Conservation (phyloP, 2,888 invertebrate species). For the Caenorhabditis afra region DNA sequence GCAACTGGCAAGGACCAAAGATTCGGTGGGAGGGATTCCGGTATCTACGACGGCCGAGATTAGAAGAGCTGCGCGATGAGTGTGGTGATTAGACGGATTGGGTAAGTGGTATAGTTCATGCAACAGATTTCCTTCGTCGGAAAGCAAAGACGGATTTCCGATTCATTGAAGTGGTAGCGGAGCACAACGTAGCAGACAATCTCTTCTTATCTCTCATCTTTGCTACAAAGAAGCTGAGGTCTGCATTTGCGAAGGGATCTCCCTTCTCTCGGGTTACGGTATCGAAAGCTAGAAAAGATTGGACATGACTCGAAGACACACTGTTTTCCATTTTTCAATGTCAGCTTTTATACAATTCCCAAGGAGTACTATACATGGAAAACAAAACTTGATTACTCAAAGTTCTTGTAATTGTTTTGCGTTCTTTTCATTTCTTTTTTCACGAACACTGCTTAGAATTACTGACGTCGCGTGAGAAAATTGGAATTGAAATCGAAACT, state of each 20-base stretch:
- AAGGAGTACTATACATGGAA: constrained; percentile 14
- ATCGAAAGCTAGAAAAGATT: too few species aligned
- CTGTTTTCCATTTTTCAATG: too few species aligned
- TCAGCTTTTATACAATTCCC: constrained; percentile 8
- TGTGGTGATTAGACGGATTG: constrained; percentile 10
- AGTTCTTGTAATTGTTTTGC: constrained; percentile 24
- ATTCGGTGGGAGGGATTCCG: constrained; percentile 26
- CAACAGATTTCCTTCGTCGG: constrained; percentile 1
- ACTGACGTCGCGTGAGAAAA: constrained; percentile 45
- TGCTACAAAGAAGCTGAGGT: background rate
- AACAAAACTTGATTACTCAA: background rate
- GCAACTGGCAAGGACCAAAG: background rate
- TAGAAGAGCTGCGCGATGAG: background rate
- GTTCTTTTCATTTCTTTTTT: background rate
- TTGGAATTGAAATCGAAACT: background rate
- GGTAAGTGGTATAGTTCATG: background rate
- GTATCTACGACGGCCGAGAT: constrained; percentile 17
- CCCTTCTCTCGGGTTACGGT: too few species aligned
- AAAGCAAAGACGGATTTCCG: constrained; percentile 16
- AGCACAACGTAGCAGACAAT: constrained; percentile 20
- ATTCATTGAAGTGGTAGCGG: constrained; percentile 1
- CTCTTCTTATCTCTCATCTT: constrained; percentile 2
- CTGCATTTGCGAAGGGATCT: background rate
- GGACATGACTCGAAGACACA: background rate
- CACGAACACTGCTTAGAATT: constrained; percentile 7